Base-by-base conservation (phyloP, 1,140 invertebrate species). In the Saccostrea cuccullata region DNA sequence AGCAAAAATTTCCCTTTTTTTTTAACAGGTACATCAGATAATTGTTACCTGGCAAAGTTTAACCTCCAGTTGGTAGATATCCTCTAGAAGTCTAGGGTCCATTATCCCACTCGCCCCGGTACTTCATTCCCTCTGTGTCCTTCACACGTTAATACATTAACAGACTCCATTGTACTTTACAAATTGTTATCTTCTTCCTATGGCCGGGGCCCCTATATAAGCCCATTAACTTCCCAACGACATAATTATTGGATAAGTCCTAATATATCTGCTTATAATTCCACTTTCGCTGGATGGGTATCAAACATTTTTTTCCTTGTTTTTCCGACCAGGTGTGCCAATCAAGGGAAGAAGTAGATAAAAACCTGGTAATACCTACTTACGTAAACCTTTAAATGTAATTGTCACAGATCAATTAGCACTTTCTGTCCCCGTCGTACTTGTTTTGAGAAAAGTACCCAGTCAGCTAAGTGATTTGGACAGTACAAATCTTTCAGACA, bases 41-140 rank as follows among this genome's bases (percentile, higher is more conserved):
- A 64, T 60, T n/a, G 56, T 83, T 87, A 90, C 90, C 85, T 89
- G 77, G 56, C 86, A 85, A 30, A 90, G 67, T 85, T 90, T 84
- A n/a, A 88, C 87, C 87, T 91, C 90, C 23, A 82, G 86, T 77
- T 86, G 87, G 82, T 88, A 89, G 36, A 89, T 89, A 30, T 91
- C 89, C 56, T 91, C 90, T n/a, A 90, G 84, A 40, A 88, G 82
- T 56, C 84, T 73, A 13, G 70, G 84, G 55, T 89, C 88, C 88
- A 89, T 89, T 40, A 20, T 87, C 47, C 20, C 15, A 1, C 26
- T 30, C 26, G 30, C 13, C 9, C 26, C 30, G 15, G 30, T 26
- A 26, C 8, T 15, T 77, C 70, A 77, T 36, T 30, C 70, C 26
- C 67, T 26, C 20, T 9, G 8, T 17, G 70, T 77, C 26, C 70